These are phyloP conservation scores for Malurus cyaneus DNA, from an alignment of 2,113 vertebrate genomes.

Conservation along the genomic window DNA sequence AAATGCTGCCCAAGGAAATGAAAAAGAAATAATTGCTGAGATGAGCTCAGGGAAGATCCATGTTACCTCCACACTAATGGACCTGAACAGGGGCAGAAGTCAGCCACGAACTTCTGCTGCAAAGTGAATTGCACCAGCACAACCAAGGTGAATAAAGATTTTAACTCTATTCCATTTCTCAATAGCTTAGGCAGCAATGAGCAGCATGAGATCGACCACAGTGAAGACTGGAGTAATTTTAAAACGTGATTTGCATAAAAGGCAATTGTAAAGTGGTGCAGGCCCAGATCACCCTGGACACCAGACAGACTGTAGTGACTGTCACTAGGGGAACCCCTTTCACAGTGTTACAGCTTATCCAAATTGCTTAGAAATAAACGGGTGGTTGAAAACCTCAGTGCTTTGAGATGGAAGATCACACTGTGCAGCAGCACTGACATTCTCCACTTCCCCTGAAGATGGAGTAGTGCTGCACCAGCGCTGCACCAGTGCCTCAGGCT, in stretches of 20 bases:
- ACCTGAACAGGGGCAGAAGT: not conserved
- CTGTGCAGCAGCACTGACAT: not conserved
- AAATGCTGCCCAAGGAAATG: not conserved
- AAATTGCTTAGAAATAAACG: not conserved
- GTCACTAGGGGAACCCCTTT: not conserved
- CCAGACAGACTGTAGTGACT: not conserved
- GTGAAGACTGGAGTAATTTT: not conserved
- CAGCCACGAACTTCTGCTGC: not conserved
- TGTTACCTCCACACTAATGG: not conserved
- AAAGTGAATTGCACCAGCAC: not conserved
- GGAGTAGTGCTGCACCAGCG: not conserved
- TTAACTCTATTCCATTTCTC: not conserved
- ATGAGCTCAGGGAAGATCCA: not conserved
- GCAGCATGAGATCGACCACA: not conserved
- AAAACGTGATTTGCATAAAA: not conserved
- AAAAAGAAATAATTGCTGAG: not conserved
- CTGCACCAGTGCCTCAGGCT: not conserved
- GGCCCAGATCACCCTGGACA: not conserved
- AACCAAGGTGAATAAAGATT: not conserved
- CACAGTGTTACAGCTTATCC: not conserved
- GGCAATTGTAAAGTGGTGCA: not conserved
- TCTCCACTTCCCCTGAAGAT: conserved; percentile 48
- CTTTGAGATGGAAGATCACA: fast-evolving
- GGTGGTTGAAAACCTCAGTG: not conserved
- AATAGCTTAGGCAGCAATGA: not conserved